Percentiles rank a stretch among this genome's conserved stretches.
These are phyloP conservation scores for Helicoverpa assulta DNA, from an alignment of 2,888 invertebrate genomes.

Conservation along the genomic window DNA sequence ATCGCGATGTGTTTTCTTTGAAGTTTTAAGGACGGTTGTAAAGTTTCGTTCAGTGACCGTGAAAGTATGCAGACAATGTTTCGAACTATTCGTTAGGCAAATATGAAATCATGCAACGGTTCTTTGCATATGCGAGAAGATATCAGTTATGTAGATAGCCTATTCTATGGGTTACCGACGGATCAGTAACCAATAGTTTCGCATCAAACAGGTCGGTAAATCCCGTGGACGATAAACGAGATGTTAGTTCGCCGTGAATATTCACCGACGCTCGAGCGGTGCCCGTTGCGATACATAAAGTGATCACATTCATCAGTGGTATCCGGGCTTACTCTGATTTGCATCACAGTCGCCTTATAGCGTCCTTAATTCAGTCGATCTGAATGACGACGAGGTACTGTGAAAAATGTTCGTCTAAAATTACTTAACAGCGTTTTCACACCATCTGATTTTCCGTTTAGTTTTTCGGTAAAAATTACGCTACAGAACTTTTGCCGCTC, in stretches of 20 bases:
- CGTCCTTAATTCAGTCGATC: not conserved
- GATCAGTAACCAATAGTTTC: slow-evolving; percentile 12
- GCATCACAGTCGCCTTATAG: slow-evolving; percentile 29
- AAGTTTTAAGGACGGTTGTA: slow-evolving; percentile 36
- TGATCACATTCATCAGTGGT: slow-evolving; percentile 34
- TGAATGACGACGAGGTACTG: slow-evolving; percentile 1
- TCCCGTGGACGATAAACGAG: not conserved
- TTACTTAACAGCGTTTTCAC: not conserved
- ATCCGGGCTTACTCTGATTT: slow-evolving; percentile 31
- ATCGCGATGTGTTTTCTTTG: slow-evolving; percentile 30
- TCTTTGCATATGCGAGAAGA: slow-evolving; percentile 6
- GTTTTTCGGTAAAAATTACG: too few relatives aligned
- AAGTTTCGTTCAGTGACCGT: slow-evolving; percentile 46
- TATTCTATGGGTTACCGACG: not conserved
- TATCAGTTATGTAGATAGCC: not conserved
- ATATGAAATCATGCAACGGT: slow-evolving; percentile 33
- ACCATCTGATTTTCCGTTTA: too few relatives aligned
- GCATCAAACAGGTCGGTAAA: slow-evolving; percentile 12
- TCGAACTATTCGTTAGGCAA: slow-evolving; percentile 15
- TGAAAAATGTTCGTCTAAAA: slow-evolving; percentile 1
- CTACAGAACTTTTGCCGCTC: too few relatives aligned
- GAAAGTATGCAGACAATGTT: slow-evolving; percentile 22
- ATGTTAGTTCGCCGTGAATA: not conserved
- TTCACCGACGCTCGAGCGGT: not conserved
- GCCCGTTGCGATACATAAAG: slow-evolving; percentile 25